Evolutionary conservation across 2,113 vertebrate species (phyloP).

Genomic region (Raja brachyura): DNA sequence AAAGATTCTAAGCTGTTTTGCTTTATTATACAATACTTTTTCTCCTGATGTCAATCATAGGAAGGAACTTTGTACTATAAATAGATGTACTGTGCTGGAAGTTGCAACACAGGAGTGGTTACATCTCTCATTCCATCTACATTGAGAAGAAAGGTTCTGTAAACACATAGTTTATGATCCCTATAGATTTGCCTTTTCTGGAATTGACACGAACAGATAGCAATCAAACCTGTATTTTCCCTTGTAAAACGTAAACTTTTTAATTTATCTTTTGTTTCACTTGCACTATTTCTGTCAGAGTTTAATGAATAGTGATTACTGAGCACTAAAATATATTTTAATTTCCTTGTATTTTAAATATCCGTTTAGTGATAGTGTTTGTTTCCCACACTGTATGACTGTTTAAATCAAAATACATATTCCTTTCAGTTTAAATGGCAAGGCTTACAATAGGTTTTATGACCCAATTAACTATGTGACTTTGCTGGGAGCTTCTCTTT

Average conservation of each 20-base stretch:
- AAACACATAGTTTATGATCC: background rate
- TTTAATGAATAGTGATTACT: too few relatives aligned
- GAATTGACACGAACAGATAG: background rate
- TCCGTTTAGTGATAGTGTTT: background rate
- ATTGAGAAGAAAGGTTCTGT: too few relatives aligned
- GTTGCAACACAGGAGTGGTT: background rate
- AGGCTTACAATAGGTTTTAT: background rate
- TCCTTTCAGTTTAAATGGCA: background rate
- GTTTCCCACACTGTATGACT: background rate
- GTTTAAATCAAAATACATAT: background rate
- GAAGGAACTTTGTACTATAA: background rate
- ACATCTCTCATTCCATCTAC: background rate
- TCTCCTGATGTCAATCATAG: background rate
- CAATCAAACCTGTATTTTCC: background rate
- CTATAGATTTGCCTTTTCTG: background rate
- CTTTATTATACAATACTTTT: background rate
- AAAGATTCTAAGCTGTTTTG: background rate
- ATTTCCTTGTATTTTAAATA: background rate
- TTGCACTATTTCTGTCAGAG: background rate
- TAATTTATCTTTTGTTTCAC: background rate
- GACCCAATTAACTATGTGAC: background rate
- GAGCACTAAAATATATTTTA: too few relatives aligned
- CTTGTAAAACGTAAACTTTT: background rate
- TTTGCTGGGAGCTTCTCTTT: background rate
- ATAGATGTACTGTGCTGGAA: background rate